Evolutionary conservation across 1,140 invertebrate species (phyloP).

Genomic region (Leptopilina clavipes): DNA sequence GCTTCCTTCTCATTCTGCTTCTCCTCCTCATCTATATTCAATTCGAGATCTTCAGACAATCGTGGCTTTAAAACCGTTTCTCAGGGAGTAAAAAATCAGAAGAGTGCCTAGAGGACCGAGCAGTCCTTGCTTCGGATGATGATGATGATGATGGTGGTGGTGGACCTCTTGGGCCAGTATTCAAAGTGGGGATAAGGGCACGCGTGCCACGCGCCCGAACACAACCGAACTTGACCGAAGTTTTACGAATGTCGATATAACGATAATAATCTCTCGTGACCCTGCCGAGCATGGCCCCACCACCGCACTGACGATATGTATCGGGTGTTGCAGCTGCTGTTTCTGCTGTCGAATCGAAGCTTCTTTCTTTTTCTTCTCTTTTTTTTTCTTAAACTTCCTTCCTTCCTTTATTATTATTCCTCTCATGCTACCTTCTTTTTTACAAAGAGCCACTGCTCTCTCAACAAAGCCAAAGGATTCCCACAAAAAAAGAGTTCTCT

Average conservation of each 20-base stretch:
- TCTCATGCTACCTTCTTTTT: neutral
- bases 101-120: constrained; percentile 33
- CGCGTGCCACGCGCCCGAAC: constrained; percentile 70
- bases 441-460: constrained; percentile 20
- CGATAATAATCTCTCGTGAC: constrained; percentile 70
- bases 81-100: constrained; percentile 38
- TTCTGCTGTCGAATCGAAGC: constrained; percentile 62
- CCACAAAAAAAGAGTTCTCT: constrained; percentile 13
- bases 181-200: constrained; percentile 54
- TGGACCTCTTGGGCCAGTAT: constrained; percentile 45
- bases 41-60: neutral
- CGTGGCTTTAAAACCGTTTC: neutral
- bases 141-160: constrained; percentile 50
- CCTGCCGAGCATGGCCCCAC: constrained; percentile 63
- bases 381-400: constrained; percentile 50
- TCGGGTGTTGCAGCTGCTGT: constrained; percentile 73
- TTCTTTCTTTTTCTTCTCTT: constrained; percentile 62
- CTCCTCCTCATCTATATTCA: constrained; percentile 6
- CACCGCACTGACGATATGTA: constrained; percentile 67
- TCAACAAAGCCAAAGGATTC: constrained; percentile 26
- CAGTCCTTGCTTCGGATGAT: constrained; percentile 8
- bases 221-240: constrained; percentile 56
- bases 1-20: neutral
- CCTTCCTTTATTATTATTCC: constrained; percentile 55
- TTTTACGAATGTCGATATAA: constrained; percentile 62